Percentiles rank a stretch among this genome's conserved stretches.
Evolutionary conservation across 1,140 invertebrate genomes (phyloP).

Genomic region (Camponotus floridanus): DNA sequence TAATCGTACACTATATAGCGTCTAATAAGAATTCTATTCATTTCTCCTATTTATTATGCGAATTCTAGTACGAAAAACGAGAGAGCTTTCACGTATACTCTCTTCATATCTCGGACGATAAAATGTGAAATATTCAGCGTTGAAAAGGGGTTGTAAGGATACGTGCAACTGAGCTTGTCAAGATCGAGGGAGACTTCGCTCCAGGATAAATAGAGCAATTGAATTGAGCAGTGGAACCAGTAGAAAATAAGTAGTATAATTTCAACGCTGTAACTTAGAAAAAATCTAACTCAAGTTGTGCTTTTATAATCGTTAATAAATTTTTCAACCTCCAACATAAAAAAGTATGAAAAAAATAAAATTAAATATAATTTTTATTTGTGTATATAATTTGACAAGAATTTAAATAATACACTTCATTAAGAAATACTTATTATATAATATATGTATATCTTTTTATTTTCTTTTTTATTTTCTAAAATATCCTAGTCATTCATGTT

Average conservation of each 20-base stretch:
- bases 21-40: background rate
- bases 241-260: background rate
- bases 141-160: constrained; percentile 45
- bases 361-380: constrained; percentile 5
- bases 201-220: constrained; percentile 20
- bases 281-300: background rate
- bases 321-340: background rate
- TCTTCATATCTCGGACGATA: constrained; percentile 29
- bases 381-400: background rate
- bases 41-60: background rate
- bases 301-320: background rate
- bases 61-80: constrained; percentile 46
- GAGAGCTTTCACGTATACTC: background rate
- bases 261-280: background rate
- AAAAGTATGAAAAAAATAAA: background rate
- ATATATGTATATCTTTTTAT: constrained; percentile 3
- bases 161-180: constrained; percentile 30
- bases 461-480: background rate
- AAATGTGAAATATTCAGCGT: constrained; percentile 63
- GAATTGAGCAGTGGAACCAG: background rate
- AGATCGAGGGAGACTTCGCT: constrained; percentile 1
- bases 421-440: background rate
- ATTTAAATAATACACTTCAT: constrained; percentile 14
- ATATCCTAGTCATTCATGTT: too few species aligned
- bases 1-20: background rate